These are phyloP conservation scores for Trichopria drosophilae DNA, from an alignment of 2,888 invertebrate species.

Conservation along the genomic window DNA sequence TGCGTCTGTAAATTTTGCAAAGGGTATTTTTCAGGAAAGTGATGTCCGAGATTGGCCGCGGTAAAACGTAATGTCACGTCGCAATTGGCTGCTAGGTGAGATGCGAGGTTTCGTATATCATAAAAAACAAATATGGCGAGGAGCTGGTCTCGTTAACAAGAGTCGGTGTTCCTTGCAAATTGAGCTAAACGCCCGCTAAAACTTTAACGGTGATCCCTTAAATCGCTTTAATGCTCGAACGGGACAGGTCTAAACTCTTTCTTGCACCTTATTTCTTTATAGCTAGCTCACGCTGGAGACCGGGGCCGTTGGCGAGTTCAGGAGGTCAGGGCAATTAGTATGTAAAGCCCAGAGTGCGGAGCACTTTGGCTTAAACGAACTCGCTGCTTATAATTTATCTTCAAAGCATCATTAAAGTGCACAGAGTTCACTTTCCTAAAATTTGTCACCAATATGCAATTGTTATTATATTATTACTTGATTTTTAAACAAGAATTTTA, in stretches of 20 bases:
- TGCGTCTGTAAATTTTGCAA: too few relatives aligned
- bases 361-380: conserved; percentile 37
- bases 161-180: conserved; percentile 23
- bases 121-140: conserved; percentile 15
- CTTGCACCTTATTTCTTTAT: conserved; percentile 25
- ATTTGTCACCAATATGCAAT: too few relatives aligned
- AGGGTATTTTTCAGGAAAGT: too few relatives aligned
- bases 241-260: conserved; percentile 28
- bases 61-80: too few relatives aligned
- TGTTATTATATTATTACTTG: too few relatives aligned
- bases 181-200: conserved; percentile 28
- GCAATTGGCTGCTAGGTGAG: too few relatives aligned
- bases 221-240: too few relatives aligned
- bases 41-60: too few relatives aligned
- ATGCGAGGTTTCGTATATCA: too few relatives aligned
- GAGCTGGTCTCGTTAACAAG: conserved; percentile 26
- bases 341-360: conserved; percentile 41
- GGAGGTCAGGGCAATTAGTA: conserved; percentile 45
- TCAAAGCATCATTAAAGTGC: conserved; percentile 16
- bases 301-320: conserved; percentile 37
- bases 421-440: conserved; percentile 10
- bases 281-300: conserved; percentile 14
- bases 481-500: too few relatives aligned
- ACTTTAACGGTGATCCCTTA: conserved; percentile 27
- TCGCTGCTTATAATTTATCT: conserved; percentile 39